A percentile compares a stretch with the other conserved stretches of the same genome.
Evolutionary conservation across 2,113 vertebrate genomes (phyloP).

Genomic region (Planiliza haematocheilus): DNA sequence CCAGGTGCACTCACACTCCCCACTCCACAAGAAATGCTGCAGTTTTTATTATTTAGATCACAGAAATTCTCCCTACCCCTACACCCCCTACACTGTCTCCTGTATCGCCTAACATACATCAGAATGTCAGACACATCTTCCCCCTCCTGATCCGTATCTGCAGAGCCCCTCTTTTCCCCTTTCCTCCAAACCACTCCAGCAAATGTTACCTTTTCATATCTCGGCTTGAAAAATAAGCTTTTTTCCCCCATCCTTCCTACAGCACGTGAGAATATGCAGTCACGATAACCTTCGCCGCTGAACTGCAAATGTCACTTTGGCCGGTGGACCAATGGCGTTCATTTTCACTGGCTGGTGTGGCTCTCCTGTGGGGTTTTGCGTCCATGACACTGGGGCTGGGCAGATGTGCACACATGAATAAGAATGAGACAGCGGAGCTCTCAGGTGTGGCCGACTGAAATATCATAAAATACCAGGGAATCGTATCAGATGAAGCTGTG

Average conservation of each 20-base stretch:
- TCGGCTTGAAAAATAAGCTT: slow-evolving; percentile 52
- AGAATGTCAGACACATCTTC: slow-evolving; percentile 75
- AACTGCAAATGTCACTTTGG: slow-evolving; percentile 75
- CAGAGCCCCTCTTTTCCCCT: slow-evolving; percentile 14
- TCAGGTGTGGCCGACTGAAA: slow-evolving; percentile 66
- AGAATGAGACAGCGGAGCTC: slow-evolving; percentile 70
- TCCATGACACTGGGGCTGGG: slow-evolving; percentile 57
- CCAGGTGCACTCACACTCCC: slow-evolving; percentile 29
- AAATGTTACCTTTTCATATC: slow-evolving; percentile 80
- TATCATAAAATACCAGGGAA: slow-evolving; percentile 60
- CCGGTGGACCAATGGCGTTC: slow-evolving; percentile 48
- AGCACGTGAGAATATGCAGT: slow-evolving; percentile 59
- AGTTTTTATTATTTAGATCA: slow-evolving; percentile 35
- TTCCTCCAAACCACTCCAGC: slow-evolving; percentile 55
- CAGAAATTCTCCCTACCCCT: slow-evolving; percentile 25
- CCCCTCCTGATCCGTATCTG: slow-evolving; percentile 63
- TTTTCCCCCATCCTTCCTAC: neutral
- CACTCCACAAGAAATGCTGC: slow-evolving; percentile 46
- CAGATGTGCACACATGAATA: slow-evolving; percentile 70
- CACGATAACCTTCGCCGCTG: slow-evolving; percentile 71
- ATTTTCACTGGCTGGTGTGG: slow-evolving; percentile 23
- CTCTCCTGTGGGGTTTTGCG: slow-evolving; percentile 55
- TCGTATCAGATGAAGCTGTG: slow-evolving; percentile 33
- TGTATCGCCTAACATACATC: slow-evolving; percentile 65
- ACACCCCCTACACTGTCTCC: slow-evolving; percentile 21